Percentiles rank a stretch among this genome's conserved stretches.
phyloP scores from a whole-genome alignment of 2,113 vertebrate species.

The Platichthys flesus region DNA sequence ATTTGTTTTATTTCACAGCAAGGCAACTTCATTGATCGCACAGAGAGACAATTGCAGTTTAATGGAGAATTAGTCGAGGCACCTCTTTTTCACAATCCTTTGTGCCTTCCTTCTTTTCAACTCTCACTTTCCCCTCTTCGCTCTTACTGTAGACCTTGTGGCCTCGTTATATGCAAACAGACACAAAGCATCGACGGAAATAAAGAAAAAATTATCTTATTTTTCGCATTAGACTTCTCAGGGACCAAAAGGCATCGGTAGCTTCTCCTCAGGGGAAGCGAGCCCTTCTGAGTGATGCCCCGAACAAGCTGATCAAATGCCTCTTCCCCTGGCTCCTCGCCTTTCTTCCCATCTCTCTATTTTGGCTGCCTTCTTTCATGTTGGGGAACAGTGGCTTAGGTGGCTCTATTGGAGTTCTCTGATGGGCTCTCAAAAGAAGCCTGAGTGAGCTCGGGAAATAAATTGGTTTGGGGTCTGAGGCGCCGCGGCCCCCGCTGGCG shows the following conservation, averaged over 20 bases:
- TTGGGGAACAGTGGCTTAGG: conserved; percentile 74
- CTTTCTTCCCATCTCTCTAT: conserved; percentile 60
- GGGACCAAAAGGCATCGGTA: conserved; percentile 51
- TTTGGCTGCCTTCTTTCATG: conserved; percentile 76
- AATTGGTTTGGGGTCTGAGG: conserved; percentile 59
- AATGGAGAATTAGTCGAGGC: conserved; percentile 41
- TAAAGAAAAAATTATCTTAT: conserved; percentile 51
- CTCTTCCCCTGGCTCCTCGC: conserved; percentile 44
- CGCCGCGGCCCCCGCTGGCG: conserved; percentile 25
- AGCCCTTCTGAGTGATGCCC: conserved; percentile 63
- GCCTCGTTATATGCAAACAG: conserved; percentile 63
- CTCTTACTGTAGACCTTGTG: conserved; percentile 38
- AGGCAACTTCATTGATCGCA: conserved; percentile 40
- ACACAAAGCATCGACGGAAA: conserved; percentile 35
- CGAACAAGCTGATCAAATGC: conserved; percentile 73
- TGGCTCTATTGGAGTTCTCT: conserved; percentile 72
- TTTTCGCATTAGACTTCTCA: conserved; percentile 62
- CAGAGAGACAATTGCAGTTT: conserved; percentile 23
- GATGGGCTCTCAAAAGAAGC: conserved; percentile 73
- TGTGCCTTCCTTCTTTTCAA: conserved; percentile 23
- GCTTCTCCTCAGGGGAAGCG: conserved; percentile 44
- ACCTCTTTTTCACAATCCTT: conserved; percentile 25
- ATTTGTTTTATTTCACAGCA: conserved; percentile 35
- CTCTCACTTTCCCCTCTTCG: conserved; percentile 11
- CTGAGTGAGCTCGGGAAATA: conserved; percentile 55